phyloP scores from a whole-genome alignment of 2,888 invertebrate genomes.

The Cantharis flavilabris region DNA sequence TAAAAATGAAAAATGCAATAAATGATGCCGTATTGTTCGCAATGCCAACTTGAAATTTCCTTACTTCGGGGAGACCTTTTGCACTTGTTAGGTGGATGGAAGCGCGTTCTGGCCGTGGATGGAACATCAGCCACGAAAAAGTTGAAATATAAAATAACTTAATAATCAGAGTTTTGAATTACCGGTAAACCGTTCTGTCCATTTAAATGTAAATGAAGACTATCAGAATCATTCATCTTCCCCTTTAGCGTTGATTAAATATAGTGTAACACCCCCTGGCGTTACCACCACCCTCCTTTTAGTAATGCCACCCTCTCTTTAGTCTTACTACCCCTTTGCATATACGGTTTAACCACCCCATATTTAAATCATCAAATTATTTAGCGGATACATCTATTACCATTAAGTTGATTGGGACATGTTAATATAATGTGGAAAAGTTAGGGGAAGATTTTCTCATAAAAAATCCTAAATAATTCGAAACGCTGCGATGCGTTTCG shows the following conservation, averaged over 20 bases:
- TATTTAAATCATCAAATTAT: constrained; percentile 47
- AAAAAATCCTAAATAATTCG: neutral
- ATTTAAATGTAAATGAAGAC: constrained; percentile 53
- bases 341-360: constrained; percentile 28
- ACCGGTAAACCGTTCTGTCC: constrained; percentile 50
- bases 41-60: neutral
- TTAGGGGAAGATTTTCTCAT: neutral
- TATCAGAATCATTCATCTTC: constrained; percentile 40
- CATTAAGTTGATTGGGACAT: constrained; percentile 49
- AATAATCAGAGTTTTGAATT: constrained; percentile 43
- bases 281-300: constrained; percentile 36
- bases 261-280: constrained; percentile 46
- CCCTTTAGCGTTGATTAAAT: constrained; percentile 42
- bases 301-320: constrained; percentile 33
- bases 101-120: neutral
- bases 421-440: constrained; percentile 20
- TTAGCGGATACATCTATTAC: constrained; percentile 53
- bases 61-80: neutral
- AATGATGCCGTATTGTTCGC: constrained; percentile 24
- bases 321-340: constrained; percentile 40
- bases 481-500: neutral
- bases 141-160: neutral
- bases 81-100: neutral
- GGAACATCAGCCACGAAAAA: no score
- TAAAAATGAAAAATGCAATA: constrained; percentile 20